Evolutionary conservation across 2,113 vertebrate species (phyloP).

Genomic region (Trochalopteron elliotii): DNA sequence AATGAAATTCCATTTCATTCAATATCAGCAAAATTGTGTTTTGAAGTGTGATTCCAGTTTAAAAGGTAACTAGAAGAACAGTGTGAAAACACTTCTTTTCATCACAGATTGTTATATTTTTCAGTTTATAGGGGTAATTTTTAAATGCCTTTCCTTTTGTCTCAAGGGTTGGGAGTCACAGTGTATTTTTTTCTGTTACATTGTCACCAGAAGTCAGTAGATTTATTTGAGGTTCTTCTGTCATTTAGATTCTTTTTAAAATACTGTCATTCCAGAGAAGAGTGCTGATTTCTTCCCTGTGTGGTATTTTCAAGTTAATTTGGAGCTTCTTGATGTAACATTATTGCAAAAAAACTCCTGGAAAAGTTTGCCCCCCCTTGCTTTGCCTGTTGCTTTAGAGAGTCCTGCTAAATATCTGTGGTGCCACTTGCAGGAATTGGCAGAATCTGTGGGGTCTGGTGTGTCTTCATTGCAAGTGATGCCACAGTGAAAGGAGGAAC

Average conservation of each 20-base stretch:
- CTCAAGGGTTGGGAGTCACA: background rate
- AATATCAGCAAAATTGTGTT: background rate
- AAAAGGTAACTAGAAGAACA: background rate
- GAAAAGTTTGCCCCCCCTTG: accelerated
- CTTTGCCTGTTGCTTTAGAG: background rate
- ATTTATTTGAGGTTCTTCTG: background rate
- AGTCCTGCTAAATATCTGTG: background rate
- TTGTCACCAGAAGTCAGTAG: background rate
- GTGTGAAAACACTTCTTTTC: background rate
- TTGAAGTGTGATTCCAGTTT: background rate
- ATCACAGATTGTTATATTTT: background rate
- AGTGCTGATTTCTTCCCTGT: background rate
- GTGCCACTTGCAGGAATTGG: conserved; percentile 73
- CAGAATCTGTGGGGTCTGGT: conserved; percentile 84
- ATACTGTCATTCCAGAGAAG: background rate
- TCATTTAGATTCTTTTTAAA: background rate
- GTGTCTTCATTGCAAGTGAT: conserved; percentile 81
- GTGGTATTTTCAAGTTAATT: background rate
- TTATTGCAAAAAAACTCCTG: background rate
- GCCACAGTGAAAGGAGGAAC: conserved; percentile 87
- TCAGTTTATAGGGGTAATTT: background rate
- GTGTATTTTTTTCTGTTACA: background rate
- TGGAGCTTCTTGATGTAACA: background rate
- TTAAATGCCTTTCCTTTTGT: background rate
- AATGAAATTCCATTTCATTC: background rate